These are phyloP conservation scores for Anser cygnoides DNA, from an alignment of 2,113 vertebrate species.

Conservation along the genomic window DNA sequence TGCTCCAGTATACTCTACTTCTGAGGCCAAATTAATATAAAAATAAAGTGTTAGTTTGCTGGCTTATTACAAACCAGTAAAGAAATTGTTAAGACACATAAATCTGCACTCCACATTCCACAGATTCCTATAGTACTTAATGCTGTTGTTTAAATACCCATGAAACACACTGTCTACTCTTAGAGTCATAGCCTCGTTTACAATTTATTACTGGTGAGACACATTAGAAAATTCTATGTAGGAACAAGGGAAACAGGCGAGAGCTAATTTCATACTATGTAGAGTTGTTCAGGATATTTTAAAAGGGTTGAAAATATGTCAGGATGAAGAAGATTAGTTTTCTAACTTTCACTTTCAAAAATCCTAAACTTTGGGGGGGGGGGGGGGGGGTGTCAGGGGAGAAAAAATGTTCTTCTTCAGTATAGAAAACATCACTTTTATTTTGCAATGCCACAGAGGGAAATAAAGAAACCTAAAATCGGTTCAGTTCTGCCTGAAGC, in stretches of 20 bases:
- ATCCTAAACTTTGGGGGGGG: not conserved
- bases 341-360: constrained; percentile 9
- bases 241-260: not conserved
- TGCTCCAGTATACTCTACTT: constrained; percentile 63
- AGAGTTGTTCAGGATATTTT: constrained; percentile 55
- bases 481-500: not conserved
- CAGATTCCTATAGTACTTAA: constrained; percentile 81
- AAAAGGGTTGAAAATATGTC: constrained; percentile 19
- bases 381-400: rapidly evolving
- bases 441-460: not conserved
- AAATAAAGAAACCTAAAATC: not conserved
- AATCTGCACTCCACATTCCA: constrained; percentile 82
- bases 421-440: not conserved
- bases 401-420: not conserved
- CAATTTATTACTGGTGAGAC: constrained; percentile 69
- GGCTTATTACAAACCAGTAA: constrained; percentile 74
- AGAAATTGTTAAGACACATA: constrained; percentile 78
- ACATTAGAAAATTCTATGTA: constrained; percentile 37
- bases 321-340: constrained; percentile 1
- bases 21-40: constrained; percentile 71
- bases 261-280: constrained; percentile 41
- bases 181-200: constrained; percentile 56
- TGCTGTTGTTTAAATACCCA: constrained; percentile 84
- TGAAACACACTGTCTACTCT: constrained; percentile 79
- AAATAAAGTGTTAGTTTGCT: constrained; percentile 69